These are phyloP conservation scores for Neogale vison DNA, from an alignment of 2,113 vertebrate genomes.

Conservation along the genomic window DNA sequence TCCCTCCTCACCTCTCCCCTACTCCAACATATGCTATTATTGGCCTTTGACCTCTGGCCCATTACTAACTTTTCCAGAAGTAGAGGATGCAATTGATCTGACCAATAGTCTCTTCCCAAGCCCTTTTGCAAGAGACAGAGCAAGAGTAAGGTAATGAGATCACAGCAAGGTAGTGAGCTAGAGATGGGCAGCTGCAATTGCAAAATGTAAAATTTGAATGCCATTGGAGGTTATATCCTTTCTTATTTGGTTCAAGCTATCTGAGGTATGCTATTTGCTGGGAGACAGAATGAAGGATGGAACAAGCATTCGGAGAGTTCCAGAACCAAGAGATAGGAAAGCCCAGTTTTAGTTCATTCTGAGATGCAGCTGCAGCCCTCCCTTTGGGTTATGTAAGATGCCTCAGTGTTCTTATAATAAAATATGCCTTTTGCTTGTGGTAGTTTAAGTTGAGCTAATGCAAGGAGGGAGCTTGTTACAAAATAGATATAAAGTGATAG, in stretches of 20 bases:
- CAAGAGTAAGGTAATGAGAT: neutral
- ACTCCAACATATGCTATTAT: rapidly evolving
- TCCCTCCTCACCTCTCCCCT: neutral
- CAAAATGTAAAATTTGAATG: neutral
- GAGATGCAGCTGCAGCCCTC: neutral
- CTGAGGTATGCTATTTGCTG: neutral
- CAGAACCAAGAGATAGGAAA: neutral
- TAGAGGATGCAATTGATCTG: neutral
- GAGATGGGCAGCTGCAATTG: neutral
- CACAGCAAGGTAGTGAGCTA: neutral
- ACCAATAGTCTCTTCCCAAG: neutral
- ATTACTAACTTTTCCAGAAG: neutral
- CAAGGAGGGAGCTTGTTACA: neutral
- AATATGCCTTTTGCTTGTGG: neutral
- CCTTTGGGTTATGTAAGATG: neutral
- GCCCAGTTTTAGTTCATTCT: neutral
- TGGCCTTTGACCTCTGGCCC: neutral
- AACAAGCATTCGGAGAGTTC: neutral
- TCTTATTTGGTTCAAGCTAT: conserved; percentile 11
- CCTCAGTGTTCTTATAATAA: neutral
- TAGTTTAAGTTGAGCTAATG: neutral
- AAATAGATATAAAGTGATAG: neutral
- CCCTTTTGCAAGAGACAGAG: neutral
- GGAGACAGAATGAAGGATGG: neutral
- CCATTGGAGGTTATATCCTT: neutral